Base-by-base conservation (phyloP, 2,888 invertebrate genomes). In the Drosophila antonietae region DNA sequence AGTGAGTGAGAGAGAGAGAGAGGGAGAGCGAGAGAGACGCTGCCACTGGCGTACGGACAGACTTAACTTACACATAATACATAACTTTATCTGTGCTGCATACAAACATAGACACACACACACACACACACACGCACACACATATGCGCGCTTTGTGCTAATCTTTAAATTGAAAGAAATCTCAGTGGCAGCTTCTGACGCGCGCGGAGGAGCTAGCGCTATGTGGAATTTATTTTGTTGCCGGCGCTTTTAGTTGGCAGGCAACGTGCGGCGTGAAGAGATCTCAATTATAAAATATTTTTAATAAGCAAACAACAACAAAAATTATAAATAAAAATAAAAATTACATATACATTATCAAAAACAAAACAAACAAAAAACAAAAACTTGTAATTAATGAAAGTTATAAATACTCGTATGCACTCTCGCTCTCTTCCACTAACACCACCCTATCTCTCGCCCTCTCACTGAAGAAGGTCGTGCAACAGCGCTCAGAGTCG, bases 151-250 rank as follows among this genome's bases (percentile, higher is more conserved):
- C 43, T 35, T 51, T 51, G 51, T 71, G 72, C 68, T 85, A 89
- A 89, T 88, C 86, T 87, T 85, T 87, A 71, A 78, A 88, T 85
- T 75, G 81, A 76, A 83, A 80, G 81, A 85, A 87, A 89, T 87
- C 83, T 85, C 78, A 73, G 75, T 77, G 64, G 66, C 79, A 68
- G 78, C 82, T 67, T 67, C 75, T 75, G 80, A 66, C 53, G 69
- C 28, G 28, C 28, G 28, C 66, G 43, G 55, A 51, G 73, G 41
- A 65, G 73, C 49, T 9, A 51, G 6, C 7, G 49, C 75, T 69
- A 15, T 51, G 43, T 66, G 65, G 63, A 67, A 69, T 78, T 73
- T 61, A 76, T 68, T 85, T 59, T 46, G 68, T 73, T 73, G 71
- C 63, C 80, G 82, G 67, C 71, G 62, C 68, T 63, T 74, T 83